Conservation (phyloP, 2,113 vertebrate genomes). For the Oryzias javanicus region DNA sequence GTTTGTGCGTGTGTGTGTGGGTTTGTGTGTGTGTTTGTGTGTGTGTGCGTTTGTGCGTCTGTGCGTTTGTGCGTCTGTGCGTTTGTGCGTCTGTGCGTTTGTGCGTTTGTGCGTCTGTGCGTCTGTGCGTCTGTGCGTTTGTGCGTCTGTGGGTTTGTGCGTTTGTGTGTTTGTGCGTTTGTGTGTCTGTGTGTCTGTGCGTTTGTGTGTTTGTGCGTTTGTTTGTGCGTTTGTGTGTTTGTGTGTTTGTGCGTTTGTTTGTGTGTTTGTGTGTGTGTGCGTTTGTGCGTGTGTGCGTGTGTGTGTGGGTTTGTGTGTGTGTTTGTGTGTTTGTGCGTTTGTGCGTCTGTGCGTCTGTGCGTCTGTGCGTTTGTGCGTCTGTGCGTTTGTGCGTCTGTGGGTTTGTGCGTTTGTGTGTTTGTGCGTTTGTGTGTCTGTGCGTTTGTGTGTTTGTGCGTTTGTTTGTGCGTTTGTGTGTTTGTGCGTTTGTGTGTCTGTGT, state of each 20-base stretch:
- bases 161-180: background rate
- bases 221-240: background rate
- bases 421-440: background rate
- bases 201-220: background rate
- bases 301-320: too few relatives aligned
- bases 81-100: background rate
- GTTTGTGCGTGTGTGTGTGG: background rate
- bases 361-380: slow-evolving; percentile 5
- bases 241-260: too few relatives aligned
- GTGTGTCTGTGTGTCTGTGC: background rate
- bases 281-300: background rate
- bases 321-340: background rate
- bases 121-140: background rate
- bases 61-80: background rate
- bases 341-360: background rate
- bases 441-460: background rate
- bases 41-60: background rate
- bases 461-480: background rate
- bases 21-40: too few relatives aligned
- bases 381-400: background rate
- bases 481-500: background rate
- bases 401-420: background rate
- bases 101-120: background rate
- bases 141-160: background rate
- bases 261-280: background rate